Evolutionary conservation across 2,113 vertebrate genomes (phyloP).

Genomic region (Rhizomys pruinosus): DNA sequence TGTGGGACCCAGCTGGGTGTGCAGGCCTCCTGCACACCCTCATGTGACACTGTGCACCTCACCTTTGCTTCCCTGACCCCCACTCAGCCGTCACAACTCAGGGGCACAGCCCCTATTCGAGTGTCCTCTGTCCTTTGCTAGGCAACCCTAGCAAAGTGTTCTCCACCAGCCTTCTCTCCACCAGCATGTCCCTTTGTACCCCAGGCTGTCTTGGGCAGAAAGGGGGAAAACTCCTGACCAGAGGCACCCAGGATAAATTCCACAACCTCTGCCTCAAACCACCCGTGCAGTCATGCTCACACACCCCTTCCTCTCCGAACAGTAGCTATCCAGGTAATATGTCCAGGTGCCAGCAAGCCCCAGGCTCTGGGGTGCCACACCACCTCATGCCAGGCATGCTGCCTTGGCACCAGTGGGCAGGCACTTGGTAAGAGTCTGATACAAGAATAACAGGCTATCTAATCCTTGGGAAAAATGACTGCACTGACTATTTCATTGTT

Average conservation of each 20-base stretch:
- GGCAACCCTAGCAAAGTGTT: too few species aligned
- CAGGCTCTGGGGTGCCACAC: not conserved
- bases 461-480: conserved; percentile 32
- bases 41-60: not conserved
- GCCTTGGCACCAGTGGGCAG: not conserved
- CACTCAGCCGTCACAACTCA: not conserved
- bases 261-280: not conserved
- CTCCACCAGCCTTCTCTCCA: not conserved
- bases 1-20: too few species aligned
- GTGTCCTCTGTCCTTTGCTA: fast-evolving
- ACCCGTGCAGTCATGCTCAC: fast-evolving
- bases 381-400: fast-evolving
- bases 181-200: not conserved
- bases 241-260: not conserved
- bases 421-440: not conserved
- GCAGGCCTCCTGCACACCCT: too few species aligned
- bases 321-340: fast-evolving
- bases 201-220: fast-evolving
- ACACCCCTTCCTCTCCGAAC: not conserved
- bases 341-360: too few species aligned
- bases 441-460: not conserved
- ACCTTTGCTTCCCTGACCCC: not conserved
- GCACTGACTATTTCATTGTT: conserved; percentile 34
- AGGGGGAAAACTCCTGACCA: not conserved
- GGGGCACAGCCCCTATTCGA: not conserved